Evolutionary conservation across 2,888 invertebrate genomes (phyloP), one percentile per base, ranked within the genome.

Genomic region (Nysson spinosus): DNA sequence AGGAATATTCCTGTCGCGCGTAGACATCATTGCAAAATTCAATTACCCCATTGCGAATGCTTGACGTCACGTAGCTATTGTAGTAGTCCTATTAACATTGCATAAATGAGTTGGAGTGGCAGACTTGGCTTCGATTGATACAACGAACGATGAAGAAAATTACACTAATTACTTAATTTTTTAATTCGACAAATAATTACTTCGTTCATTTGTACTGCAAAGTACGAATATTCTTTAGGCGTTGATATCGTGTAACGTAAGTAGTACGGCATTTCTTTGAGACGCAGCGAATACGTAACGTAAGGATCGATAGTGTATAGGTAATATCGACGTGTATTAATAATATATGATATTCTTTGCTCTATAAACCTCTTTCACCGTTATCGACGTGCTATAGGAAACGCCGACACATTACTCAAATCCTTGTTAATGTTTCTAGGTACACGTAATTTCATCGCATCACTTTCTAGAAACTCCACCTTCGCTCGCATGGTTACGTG

Each of bases 21-120:
- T 47, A 67, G 57, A 71, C 63, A 35, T 63, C 58, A 71, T 39
- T 52, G 44, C 55, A 58, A 68, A 64, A 67, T 63, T 71, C 68
- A 72, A 71, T 71, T 68, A 68, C 12, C 40, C 51, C 51, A 39
- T 47, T 40, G 47, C 26, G 57, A 62, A 63, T 63, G 60, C 28
- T 64, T 64, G 72, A 60, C 72, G 72, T 72, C 72, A 44, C 32
- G 39, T 20, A 37, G 43, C 35, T 35, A 63, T 14, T 35, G 39
- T 54, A 39, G 26, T 61, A 43, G n/a, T n/a, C n/a, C n/a, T n/a
- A n/a, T n/a, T n/a, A n/a, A 50, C 56, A 66, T 52, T 71, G 24
- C 49, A 22, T 17, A 28, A 60, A 65, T 43, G 32, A 46, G 35
- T 42, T 24, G 34, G 3, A 1, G 19, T 26, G 9, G 19, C 37